These are phyloP conservation scores for Scaptomyza graminum DNA, from an alignment of 1,140 invertebrate genomes.

Conservation along the genomic window DNA sequence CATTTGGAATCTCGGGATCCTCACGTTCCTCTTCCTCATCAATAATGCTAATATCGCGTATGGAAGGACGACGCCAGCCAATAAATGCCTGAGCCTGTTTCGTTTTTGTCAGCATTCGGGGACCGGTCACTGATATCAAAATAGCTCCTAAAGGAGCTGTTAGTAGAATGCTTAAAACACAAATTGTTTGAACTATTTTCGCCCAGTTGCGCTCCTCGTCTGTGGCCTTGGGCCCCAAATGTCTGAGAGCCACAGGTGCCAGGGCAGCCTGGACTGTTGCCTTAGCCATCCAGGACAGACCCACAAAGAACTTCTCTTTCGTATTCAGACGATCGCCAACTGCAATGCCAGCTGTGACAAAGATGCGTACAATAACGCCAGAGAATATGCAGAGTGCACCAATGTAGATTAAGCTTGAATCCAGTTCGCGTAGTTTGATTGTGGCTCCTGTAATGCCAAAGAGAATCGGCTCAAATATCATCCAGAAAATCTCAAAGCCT, in stretches of 20 bases:
- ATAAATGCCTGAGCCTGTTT: constrained; percentile 85
- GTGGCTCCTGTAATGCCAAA: constrained; percentile 95
- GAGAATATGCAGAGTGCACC: constrained; percentile 86
- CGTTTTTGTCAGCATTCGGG: constrained; percentile 89
- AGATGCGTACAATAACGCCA: constrained; percentile 87
- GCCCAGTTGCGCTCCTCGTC: constrained; percentile 85
- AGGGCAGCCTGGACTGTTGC: constrained; percentile 95
- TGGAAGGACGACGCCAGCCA: constrained; percentile 90
- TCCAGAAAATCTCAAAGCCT: constrained; percentile 95
- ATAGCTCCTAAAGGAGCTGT: constrained; percentile 96
- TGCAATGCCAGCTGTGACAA: constrained; percentile 87
- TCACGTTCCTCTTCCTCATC: constrained; percentile 88
- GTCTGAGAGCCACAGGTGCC: constrained; percentile 90
- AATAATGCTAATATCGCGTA: constrained; percentile 92
- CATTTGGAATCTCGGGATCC: constrained; percentile 84
- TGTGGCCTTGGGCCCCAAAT: constrained; percentile 84
- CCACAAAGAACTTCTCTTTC: constrained; percentile 94
- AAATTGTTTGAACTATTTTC: constrained; percentile 88
- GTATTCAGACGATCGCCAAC: constrained; percentile 91
- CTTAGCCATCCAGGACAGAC: constrained; percentile 96
- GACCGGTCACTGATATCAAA: constrained; percentile 91
- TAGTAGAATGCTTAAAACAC: constrained; percentile 94
- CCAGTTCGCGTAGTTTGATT: constrained; percentile 89
- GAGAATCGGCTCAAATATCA: constrained; percentile 96
- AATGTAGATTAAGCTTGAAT: constrained; percentile 87